Conservation (phyloP, 2,888 invertebrate genomes). For the Tiliacea citrago region DNA sequence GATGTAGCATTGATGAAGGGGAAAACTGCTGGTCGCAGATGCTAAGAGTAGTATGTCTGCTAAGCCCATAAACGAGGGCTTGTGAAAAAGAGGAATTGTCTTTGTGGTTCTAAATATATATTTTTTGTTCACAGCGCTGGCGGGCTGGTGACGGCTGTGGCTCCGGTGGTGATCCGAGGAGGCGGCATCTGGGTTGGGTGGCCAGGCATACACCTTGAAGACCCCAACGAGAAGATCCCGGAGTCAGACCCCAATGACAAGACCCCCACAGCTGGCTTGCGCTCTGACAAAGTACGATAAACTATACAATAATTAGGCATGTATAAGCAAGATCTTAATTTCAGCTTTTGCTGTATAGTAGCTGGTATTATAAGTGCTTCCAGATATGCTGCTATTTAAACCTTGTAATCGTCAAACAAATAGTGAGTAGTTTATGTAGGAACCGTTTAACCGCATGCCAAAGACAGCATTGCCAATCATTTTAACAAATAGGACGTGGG, state of each 20-base stretch:
- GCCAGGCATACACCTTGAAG: slow-evolving; percentile 96
- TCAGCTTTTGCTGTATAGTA: not conserved
- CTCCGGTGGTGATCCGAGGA: slow-evolving; percentile 96
- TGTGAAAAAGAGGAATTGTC: no score
- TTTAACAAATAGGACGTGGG: not conserved
- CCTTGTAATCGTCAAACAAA: not conserved
- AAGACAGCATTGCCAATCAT: not conserved
- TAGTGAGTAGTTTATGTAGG: not conserved
- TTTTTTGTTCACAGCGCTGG: slow-evolving; percentile 92
- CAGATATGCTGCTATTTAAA: not conserved
- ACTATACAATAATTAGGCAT: no score
- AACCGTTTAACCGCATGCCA: not conserved
- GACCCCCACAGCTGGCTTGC: slow-evolving; percentile 96
- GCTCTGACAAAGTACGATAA: slow-evolving; percentile 93
- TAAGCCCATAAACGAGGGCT: no score
- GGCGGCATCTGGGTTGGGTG: slow-evolving; percentile 97
- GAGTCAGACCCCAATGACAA: slow-evolving; percentile 96
- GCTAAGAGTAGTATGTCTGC: no score
- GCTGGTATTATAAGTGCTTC: not conserved
- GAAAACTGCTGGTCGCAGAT: no score
- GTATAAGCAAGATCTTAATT: no score
- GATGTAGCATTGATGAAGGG: no score
- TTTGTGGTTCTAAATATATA: not conserved
- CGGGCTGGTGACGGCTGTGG: slow-evolving; percentile 97
- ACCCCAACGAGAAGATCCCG: slow-evolving; percentile 95